A percentile compares a stretch with the other conserved stretches of the same genome.
These are phyloP conservation scores for Urocolius indicus DNA, from an alignment of 2,113 vertebrate species.

Conservation along the genomic window DNA sequence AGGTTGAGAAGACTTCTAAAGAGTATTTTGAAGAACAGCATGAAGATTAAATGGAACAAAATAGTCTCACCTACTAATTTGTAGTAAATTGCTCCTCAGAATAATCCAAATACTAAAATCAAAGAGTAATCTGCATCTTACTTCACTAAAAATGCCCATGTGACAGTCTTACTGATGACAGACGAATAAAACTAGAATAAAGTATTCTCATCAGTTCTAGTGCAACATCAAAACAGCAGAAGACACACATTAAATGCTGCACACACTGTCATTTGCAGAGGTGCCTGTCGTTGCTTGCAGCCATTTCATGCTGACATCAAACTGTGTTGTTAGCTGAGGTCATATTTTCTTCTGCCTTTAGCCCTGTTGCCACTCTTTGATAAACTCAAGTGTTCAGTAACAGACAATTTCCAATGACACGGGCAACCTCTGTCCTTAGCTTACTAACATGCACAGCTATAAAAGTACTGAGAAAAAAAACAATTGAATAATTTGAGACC, in stretches of 20 bases:
- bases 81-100: not conserved
- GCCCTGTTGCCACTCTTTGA: not conserved
- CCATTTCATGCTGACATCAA: not conserved
- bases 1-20: not conserved
- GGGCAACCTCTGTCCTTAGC: not conserved
- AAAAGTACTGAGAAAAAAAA: not conserved
- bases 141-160: not conserved
- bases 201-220: not conserved
- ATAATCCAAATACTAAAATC: not conserved
- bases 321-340: not conserved
- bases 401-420: not conserved
- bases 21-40: not conserved
- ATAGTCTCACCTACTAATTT: not conserved
- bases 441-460: not conserved
- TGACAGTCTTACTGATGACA: not conserved
- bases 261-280: not conserved
- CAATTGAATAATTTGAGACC: not conserved
- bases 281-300: not conserved
- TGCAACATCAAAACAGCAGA: not conserved
- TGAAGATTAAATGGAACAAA: not conserved
- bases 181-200: not conserved
- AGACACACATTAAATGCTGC: not conserved
- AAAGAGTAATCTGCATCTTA: not conserved
- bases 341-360: slow-evolving; percentile 5
- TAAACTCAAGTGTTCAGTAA: not conserved